Base-by-base conservation (phyloP, 1,140 invertebrate species). In the Philaenus spumarius region DNA sequence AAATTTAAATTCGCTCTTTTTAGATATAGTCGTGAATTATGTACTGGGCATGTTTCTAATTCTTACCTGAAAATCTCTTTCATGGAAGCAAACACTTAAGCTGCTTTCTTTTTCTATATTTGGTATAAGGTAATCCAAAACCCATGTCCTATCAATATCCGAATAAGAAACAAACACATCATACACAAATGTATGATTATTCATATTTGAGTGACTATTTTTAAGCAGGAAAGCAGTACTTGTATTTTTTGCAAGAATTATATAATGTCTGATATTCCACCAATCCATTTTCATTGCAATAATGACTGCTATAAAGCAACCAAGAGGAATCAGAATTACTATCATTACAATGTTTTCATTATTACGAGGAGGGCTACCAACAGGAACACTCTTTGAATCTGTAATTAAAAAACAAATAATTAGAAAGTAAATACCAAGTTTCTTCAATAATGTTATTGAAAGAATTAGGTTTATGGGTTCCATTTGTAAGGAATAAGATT, bases 81-180 rank as follows among this genome's bases (percentile, higher is more conserved):
- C 80, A 60, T 84, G 82, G 1, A 84, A 68, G 62, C 82, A 84
- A 7, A 82, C 78, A 51, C 74, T 78, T 53, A 81, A 68, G 54
- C 74, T 75, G 24, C 73, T 74, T 12, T 77, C 69, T 2, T 68
- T 69, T 64, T 84, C 81, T 2, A 83, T 70, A 59, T 82, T 77
- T 0, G 80, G 79, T 22, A 84, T 61, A 0, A 83, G 67, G 20
- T 81, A 69, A 50, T 82, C 77, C 17, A 82, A 59, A 1, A 84
- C 77, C 79, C 82, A 83, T 0, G 68, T 61, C 0, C 80, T 68
- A 66, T 84, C 80, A 22, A 77, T 75, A 34, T 84, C 78, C 63
- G 79, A 80, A 58, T 82, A 84, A 2, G 80, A 82, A 1, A 83
- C 78, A 58, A 84, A 84, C 0, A 82, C 77, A 52, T 84, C 81